Evolutionary conservation across 2,797 vertebrate genomes (phyloP).

Genomic region (Margarornis squamiger): DNA sequence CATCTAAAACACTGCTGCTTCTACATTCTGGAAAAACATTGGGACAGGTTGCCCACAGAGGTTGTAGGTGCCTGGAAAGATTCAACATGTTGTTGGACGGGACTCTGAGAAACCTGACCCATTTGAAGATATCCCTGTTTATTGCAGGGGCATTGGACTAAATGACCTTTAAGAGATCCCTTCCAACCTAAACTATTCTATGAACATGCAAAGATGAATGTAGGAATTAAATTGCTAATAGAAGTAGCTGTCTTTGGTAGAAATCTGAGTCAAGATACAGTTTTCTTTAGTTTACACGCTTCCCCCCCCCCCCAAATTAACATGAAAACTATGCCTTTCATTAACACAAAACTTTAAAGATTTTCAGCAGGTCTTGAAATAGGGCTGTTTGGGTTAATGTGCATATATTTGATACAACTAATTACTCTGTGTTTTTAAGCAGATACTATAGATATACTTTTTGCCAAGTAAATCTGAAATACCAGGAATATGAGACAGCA

Average conservation of each 20-base stretch:
- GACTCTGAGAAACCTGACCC: neutral
- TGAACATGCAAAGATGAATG: neutral
- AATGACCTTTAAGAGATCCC: neutral
- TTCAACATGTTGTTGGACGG: neutral
- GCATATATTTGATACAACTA: neutral
- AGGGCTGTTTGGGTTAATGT: neutral
- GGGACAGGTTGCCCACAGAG: neutral
- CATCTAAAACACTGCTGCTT: neutral
- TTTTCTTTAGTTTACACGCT: neutral
- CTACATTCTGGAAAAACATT: neutral
- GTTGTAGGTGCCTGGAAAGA: neutral
- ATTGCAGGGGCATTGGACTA: neutral
- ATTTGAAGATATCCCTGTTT: neutral
- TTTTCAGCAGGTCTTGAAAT: neutral
- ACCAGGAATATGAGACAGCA: neutral
- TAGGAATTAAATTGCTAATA: neutral
- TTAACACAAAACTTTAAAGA: neutral
- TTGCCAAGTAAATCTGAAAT: slow-evolving; percentile 34
- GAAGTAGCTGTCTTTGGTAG: neutral
- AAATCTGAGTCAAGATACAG: neutral
- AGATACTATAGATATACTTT: neutral
- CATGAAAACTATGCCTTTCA: neutral
- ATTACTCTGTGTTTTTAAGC: neutral
- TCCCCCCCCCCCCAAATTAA: neutral
- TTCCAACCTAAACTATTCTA: neutral